Evolutionary conservation across 1,140 invertebrate genomes (phyloP), one percentile per base, ranked within the genome.

Genomic region (Orchestia grillus): DNA sequence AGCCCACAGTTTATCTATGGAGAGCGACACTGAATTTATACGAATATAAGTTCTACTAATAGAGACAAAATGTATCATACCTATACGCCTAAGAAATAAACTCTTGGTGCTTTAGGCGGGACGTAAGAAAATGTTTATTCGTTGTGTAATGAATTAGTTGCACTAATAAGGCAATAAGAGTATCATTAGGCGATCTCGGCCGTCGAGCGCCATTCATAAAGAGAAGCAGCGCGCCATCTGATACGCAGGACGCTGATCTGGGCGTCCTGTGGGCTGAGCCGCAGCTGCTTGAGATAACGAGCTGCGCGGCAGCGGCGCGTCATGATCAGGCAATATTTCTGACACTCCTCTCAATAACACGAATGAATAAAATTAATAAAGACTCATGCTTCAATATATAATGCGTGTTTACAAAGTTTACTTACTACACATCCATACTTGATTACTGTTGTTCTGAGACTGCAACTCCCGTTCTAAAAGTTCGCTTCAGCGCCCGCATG

Each of bases 81-180:
- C 62, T 15, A 36, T 3, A 77, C 3, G 62, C 62, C 28, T 19
- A 77, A 77, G 62, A 77, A 77, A 28, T 28, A 15, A 77, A 77
- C 15, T 77, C 62, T 77, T 28, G 62, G 62, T 77, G 1, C 62
- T 77, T 77, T 36, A 77, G 62, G 36, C 62, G 11, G 36, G 62
- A 77, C 62, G 62, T 77, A 77, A 77, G 62, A 36, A 77, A 77
- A 77, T 23, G 62, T 77, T 77, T 77, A 77, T 77, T 77, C 62
- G 62, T 36, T 23, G 62, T 77, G 62, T 77, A 77, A 77, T 77
- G 62, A 77, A 77, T 77, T 77, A 77, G 88, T 90, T 90, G 88
- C 44, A 94, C 92, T 94, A 94, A 94, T 94, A 40, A 94, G 92
- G 92, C 92, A 45, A 94, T 94, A 47, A 94, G 40, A 45, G 44